phyloP scores from a whole-genome alignment of 2,113 vertebrate species.

The Cephalopterus ornatus region DNA sequence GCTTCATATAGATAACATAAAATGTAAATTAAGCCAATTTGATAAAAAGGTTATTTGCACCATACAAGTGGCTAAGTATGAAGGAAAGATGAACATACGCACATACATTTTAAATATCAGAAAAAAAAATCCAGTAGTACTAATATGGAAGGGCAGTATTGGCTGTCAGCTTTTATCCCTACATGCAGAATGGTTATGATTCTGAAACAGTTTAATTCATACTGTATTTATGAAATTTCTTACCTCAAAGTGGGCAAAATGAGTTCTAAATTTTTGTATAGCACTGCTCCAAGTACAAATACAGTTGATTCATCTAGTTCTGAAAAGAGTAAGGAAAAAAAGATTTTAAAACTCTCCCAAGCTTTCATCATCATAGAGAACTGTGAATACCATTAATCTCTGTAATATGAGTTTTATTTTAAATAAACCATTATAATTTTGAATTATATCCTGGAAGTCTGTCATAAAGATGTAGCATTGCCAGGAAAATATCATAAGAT shows the following conservation, averaged over 20 bases:
- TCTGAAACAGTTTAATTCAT: background rate
- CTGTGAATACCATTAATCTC: background rate
- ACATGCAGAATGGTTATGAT: background rate
- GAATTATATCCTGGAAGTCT: background rate
- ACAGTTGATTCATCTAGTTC: conserved; percentile 94
- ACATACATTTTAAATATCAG: background rate
- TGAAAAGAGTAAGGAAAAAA: conserved; percentile 52
- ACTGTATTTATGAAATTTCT: conserved; percentile 53
- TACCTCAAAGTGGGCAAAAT: conserved; percentile 97
- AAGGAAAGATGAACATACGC: background rate
- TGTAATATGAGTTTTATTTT: background rate
- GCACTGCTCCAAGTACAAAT: conserved; percentile 94
- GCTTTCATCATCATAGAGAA: background rate
- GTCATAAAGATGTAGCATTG: background rate
- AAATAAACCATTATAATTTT: background rate
- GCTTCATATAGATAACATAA: background rate
- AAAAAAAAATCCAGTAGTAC: background rate
- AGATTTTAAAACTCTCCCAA: background rate
- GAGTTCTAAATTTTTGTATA: conserved; percentile 98
- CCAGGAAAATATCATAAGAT: background rate
- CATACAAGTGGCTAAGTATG: background rate
- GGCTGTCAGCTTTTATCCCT: background rate
- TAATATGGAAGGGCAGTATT: background rate
- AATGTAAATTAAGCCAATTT: background rate
- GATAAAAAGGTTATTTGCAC: background rate